These are phyloP conservation scores for Anolis sagrei DNA, from an alignment of 2,113 vertebrate species.

Conservation along the genomic window DNA sequence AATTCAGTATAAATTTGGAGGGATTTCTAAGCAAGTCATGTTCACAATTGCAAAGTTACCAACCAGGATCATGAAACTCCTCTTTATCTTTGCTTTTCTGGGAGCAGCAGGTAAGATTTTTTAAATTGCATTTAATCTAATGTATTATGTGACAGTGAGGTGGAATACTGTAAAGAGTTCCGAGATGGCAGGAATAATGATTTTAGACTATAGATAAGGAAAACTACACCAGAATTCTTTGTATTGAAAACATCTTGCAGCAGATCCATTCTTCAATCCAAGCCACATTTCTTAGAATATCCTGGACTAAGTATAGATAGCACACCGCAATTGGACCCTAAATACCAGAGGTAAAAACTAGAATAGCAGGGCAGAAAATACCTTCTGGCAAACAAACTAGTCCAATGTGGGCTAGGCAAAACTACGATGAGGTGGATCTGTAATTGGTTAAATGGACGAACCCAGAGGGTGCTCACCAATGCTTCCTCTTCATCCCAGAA, in stretches of 20 bases:
- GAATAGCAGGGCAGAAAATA: neutral
- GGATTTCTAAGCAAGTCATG: neutral
- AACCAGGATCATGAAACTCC: slow-evolving; percentile 74
- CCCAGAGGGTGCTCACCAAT: too few species aligned
- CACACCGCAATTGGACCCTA: too few species aligned
- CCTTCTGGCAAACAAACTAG: too few species aligned
- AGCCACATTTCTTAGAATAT: too few species aligned
- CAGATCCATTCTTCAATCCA: too few species aligned
- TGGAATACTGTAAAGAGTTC: neutral
- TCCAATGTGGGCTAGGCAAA: too few species aligned
- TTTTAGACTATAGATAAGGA: neutral
- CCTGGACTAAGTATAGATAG: too few species aligned
- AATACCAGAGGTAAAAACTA: neutral
- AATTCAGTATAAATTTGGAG: slow-evolving; percentile 12
- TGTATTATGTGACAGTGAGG: too few species aligned
- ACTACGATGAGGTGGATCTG: too few species aligned
- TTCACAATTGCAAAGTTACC: neutral
- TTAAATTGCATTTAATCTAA: neutral
- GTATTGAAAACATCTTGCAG: neutral
- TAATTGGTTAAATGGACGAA: too few species aligned
- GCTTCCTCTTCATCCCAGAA: too few species aligned
- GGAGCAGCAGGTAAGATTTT: slow-evolving; percentile 75
- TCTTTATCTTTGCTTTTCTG: slow-evolving; percentile 75
- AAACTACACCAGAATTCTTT: neutral
- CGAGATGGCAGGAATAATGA: neutral